phyloP scores from a whole-genome alignment of 2,888 invertebrate species.

The Caenorhabditis sp. region DNA sequence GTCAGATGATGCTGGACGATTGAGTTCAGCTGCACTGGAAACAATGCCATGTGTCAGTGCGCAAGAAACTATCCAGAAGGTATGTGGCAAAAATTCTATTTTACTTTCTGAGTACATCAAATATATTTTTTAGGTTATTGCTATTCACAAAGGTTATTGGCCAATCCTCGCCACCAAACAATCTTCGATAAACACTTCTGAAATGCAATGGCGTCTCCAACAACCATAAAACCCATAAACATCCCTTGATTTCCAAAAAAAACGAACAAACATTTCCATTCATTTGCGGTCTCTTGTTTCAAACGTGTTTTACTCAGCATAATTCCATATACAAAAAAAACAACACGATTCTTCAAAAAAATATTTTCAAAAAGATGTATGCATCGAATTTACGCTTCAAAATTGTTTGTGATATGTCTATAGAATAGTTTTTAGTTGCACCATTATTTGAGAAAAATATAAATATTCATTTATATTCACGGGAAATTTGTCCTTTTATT shows the following conservation, averaged over 20 bases:
- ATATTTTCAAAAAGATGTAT: not conserved
- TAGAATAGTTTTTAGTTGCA: not conserved
- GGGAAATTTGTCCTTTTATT: not conserved
- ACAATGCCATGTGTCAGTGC: constrained; percentile 52
- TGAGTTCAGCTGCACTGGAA: constrained; percentile 56
- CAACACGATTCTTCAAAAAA: not conserved
- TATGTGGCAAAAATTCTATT: too few species aligned
- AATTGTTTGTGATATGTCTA: not conserved
- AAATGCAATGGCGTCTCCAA: constrained; percentile 57
- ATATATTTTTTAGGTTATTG: constrained; percentile 66
- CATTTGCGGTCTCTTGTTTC: not conserved
- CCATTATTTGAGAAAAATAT: not conserved
- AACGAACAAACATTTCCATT: not conserved
- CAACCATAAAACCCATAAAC: not conserved
- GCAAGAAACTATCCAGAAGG: constrained; percentile 69
- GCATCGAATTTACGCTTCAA: constrained; percentile 1
- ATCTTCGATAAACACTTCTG: constrained; percentile 58
- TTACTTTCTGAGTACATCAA: too few species aligned
- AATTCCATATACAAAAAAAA: not conserved
- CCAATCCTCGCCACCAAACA: constrained; percentile 62
- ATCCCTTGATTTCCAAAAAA: not conserved
- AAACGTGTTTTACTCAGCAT: not conserved
- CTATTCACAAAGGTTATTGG: constrained; percentile 69
- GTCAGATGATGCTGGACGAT: constrained; percentile 50
- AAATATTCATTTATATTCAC: not conserved